A percentile compares a stretch with the other conserved stretches of the same genome.
phyloP scores from a whole-genome alignment of 1,140 invertebrate genomes.

The Hyles euphorbiae region DNA sequence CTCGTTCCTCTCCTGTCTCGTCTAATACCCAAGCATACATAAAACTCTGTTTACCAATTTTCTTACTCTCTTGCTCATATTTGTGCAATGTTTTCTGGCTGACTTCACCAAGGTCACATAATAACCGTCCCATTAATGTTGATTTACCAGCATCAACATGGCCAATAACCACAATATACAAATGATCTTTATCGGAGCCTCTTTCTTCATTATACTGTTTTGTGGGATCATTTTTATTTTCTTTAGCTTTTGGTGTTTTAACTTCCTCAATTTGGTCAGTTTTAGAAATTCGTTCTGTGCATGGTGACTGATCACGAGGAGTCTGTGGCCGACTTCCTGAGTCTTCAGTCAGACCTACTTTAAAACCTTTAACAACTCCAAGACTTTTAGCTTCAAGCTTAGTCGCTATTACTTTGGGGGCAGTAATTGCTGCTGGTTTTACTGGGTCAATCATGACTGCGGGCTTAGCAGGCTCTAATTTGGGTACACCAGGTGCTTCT shows the following conservation, averaged over 20 bases:
- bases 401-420: conserved; percentile 56
- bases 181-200: conserved; percentile 85
- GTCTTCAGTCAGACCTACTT: conserved; percentile 50
- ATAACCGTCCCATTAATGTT: conserved; percentile 96
- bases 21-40: conserved; percentile 99
- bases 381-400: conserved; percentile 52
- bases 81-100: conserved; percentile 95
- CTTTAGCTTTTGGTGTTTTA: conserved; percentile 61
- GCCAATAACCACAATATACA: conserved; percentile 97
- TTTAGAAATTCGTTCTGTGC: conserved; percentile 73
- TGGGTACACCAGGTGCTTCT: conserved; percentile 21
- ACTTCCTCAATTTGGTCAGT: conserved; percentile 46
- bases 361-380: conserved; percentile 67
- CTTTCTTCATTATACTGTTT: conserved; percentile 84
- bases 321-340: conserved; percentile 51
- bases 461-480: conserved; percentile 20
- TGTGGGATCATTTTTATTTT: conserved; percentile 76
- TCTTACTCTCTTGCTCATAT: conserved; percentile 98
- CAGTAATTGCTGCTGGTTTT: conserved; percentile 39
- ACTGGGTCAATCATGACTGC: conserved; percentile 66
- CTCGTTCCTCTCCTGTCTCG: conserved; percentile 98
- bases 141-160: conserved; percentile 99
- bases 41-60: conserved; percentile 98
- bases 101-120: conserved; percentile 93
- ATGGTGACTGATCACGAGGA: conserved; percentile 79